phyloP scores from a whole-genome alignment of 1,140 invertebrate genomes.

The Lepidotrigona ventralis region DNA sequence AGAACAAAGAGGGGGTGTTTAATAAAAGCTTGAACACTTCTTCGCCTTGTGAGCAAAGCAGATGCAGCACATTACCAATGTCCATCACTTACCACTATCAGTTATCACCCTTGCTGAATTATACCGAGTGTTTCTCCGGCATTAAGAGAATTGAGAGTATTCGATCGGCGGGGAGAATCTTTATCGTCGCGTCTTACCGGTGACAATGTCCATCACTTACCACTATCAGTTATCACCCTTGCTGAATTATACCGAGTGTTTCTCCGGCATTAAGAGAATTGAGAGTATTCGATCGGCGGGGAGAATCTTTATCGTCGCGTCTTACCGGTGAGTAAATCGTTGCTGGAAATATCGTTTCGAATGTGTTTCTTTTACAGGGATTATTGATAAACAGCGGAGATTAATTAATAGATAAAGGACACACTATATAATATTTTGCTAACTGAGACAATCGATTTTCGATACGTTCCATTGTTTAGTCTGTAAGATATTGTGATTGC shows the following conservation, averaged over 20 bases:
- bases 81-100: constrained; percentile 78
- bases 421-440: neutral
- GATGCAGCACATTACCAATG: constrained; percentile 78
- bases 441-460: neutral
- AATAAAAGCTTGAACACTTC: constrained; percentile 69
- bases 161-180: constrained; percentile 35
- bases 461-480: neutral
- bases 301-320: constrained; percentile 32
- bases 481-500: neutral
- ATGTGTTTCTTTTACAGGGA: neutral
- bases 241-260: constrained; percentile 73
- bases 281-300: constrained; percentile 53
- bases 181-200: constrained; percentile 36
- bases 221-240: constrained; percentile 70
- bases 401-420: neutral
- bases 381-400: neutral
- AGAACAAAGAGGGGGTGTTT: constrained; percentile 67
- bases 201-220: constrained; percentile 77
- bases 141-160: constrained; percentile 62
- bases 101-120: constrained; percentile 68
- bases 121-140: constrained; percentile 65
- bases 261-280: constrained; percentile 57
- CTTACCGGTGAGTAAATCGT: neutral
- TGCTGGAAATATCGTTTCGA: neutral
- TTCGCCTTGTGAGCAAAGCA: constrained; percentile 66